A percentile compares a stretch with the other conserved stretches of the same genome.
phyloP scores from a whole-genome alignment of 1,140 invertebrate genomes.

The Notospermus geniculatus region DNA sequence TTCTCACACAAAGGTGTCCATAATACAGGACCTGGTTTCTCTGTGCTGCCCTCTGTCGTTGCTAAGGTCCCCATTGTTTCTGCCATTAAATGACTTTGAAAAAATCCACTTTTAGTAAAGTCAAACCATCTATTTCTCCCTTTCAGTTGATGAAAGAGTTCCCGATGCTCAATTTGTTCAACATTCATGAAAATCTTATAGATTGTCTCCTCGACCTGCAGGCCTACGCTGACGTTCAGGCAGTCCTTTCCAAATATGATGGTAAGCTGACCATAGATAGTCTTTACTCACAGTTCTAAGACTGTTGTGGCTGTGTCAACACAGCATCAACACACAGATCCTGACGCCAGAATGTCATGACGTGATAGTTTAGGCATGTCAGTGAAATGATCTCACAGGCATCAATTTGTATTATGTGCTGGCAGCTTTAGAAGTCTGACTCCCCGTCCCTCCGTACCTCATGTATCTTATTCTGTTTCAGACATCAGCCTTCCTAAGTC shows the following conservation, averaged over 20 bases:
- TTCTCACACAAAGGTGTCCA: too few species aligned
- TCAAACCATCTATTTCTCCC: too few species aligned
- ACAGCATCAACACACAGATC: too few species aligned
- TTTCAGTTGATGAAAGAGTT: conserved; percentile 90
- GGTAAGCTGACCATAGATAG: conserved; percentile 44
- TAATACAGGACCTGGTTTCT: too few species aligned
- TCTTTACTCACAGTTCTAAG: too few species aligned
- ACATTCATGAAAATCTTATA: conserved; percentile 97
- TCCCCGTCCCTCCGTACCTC: background rate
- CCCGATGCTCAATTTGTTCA: conserved; percentile 92
- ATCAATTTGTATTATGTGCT: too few species aligned
- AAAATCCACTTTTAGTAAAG: too few species aligned
- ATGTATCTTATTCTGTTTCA: conserved; percentile 34
- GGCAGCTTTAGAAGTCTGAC: too few species aligned
- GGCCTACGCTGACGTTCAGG: conserved; percentile 94
- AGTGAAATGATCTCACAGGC: too few species aligned
- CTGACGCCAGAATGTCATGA: background rate
- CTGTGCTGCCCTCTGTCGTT: too few species aligned
- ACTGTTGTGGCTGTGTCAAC: background rate
- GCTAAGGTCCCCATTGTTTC: too few species aligned
- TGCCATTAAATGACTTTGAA: too few species aligned
- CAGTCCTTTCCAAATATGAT: conserved; percentile 94
- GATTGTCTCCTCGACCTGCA: conserved; percentile 94
- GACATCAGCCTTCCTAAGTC: conserved; percentile 94
- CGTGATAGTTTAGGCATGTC: background rate